A percentile compares a stretch with the other conserved stretches of the same genome.
phyloP scores from a whole-genome alignment of 2,888 invertebrate species.

The Pammene aurita region DNA sequence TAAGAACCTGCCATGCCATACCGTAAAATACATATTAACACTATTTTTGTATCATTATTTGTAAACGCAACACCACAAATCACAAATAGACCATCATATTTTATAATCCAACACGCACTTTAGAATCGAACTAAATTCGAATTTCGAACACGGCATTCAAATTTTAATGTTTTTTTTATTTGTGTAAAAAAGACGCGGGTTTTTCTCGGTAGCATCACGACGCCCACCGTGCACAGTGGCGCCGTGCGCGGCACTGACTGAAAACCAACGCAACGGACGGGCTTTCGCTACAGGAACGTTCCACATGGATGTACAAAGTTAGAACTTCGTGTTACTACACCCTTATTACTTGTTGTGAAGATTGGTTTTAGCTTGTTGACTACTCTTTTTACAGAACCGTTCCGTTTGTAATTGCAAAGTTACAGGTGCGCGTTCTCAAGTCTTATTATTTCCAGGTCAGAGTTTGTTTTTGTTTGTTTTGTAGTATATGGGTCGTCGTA shows the following conservation, averaged over 20 bases:
- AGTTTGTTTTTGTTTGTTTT: constrained; percentile 15
- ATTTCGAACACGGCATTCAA: constrained; percentile 25
- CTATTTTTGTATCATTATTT: constrained; percentile 73
- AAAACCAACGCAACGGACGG: constrained; percentile 56
- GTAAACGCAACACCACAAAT: constrained; percentile 55
- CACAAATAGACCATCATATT: constrained; percentile 39
- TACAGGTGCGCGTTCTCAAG: constrained; percentile 46
- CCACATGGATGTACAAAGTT: constrained; percentile 55
- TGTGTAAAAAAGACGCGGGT: constrained; percentile 59
- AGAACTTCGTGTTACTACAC: constrained; percentile 46
- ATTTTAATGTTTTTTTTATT: constrained; percentile 45
- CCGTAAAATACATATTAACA: constrained; percentile 72
- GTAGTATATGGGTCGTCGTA: constrained; percentile 41
- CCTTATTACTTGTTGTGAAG: constrained; percentile 47
- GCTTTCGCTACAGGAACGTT: constrained; percentile 67
- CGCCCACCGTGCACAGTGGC: constrained; percentile 77
- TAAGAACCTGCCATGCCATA: constrained; percentile 66
- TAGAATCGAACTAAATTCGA: constrained; percentile 19
- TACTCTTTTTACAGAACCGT: constrained; percentile 64
- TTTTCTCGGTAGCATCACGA: constrained; percentile 63
- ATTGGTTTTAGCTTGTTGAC: constrained; percentile 6
- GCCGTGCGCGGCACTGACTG: constrained; percentile 79
- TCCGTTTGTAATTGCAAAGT: constrained; percentile 55
- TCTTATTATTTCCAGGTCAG: constrained; percentile 44
- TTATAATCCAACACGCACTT: constrained; percentile 12